phyloP scores from a whole-genome alignment of 2,888 invertebrate species.

The Leucophenga maculata region DNA sequence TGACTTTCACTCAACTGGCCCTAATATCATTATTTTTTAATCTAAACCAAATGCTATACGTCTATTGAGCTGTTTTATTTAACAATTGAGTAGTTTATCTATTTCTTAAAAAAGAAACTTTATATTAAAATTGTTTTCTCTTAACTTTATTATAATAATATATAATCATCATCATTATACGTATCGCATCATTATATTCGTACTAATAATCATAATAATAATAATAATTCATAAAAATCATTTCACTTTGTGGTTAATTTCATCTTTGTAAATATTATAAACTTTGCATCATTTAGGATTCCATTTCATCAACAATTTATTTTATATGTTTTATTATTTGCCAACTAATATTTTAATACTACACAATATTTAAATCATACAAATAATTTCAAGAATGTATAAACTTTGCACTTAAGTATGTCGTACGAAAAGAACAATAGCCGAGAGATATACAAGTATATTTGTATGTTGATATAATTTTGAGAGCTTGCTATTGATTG shows the following conservation, averaged over 20 bases:
- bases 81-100: background rate
- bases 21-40: too few species aligned
- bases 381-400: constrained; percentile 55
- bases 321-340: constrained; percentile 43
- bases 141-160: constrained; percentile 34
- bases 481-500: background rate
- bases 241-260: constrained; percentile 17
- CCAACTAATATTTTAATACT: constrained; percentile 50
- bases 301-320: constrained; percentile 40
- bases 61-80: too few species aligned
- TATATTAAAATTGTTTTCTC: constrained; percentile 35
- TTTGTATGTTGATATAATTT: background rate
- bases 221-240: constrained; percentile 27
- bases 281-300: constrained; percentile 34
- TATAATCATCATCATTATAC: constrained; percentile 26
- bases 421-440: background rate
- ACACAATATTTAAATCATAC: constrained; percentile 14
- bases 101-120: background rate
- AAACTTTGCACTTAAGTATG: constrained; percentile 54
- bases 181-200: constrained; percentile 30
- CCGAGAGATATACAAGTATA: too few species aligned
- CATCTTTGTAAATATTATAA: constrained; percentile 39
- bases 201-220: constrained; percentile 35
- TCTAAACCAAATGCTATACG: too few species aligned
- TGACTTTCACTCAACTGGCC: too few species aligned